These are phyloP conservation scores for Drosophila truncata DNA, from an alignment of 1,140 invertebrate species.

Conservation along the genomic window DNA sequence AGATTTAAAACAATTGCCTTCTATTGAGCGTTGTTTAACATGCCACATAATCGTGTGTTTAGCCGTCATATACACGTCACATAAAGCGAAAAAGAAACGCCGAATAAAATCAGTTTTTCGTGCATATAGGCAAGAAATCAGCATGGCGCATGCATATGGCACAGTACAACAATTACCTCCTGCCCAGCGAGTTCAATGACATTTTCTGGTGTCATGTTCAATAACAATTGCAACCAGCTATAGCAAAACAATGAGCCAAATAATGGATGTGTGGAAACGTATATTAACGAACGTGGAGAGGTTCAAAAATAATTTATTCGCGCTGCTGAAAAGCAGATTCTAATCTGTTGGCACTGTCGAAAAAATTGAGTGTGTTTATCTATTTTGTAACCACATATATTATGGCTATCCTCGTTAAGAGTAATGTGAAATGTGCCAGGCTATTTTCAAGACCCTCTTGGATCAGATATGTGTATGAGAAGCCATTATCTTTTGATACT, in stretches of 20 bases:
- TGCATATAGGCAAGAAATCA: conserved; percentile 41
- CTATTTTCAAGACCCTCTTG: neutral
- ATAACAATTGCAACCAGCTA: conserved; percentile 63
- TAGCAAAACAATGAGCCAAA: conserved; percentile 37
- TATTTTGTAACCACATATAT: neutral
- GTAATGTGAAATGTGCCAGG: neutral
- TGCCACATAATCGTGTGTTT: conserved; percentile 47
- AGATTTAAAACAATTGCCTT: conserved; percentile 69
- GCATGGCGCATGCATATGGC: conserved; percentile 55
- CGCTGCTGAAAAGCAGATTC: neutral
- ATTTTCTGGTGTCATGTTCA: conserved; percentile 62
- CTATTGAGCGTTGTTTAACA: conserved; percentile 62
- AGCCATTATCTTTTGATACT: conserved; percentile 27
- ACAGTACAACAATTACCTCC: conserved; percentile 42
- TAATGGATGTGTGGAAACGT: conserved; percentile 14
- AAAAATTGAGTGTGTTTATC: neutral
- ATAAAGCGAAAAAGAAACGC: conserved; percentile 43
- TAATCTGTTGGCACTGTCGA: neutral
- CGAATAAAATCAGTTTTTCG: conserved; percentile 52
- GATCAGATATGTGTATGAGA: neutral
- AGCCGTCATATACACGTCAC: conserved; percentile 40
- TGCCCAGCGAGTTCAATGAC: conserved; percentile 65
- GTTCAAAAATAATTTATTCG: neutral
- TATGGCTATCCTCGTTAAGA: neutral
- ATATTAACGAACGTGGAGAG: neutral